A percentile compares a stretch with the other conserved stretches of the same genome.
phyloP scores from a whole-genome alignment of 2,888 invertebrate genomes.

The Cephus sareptanus region DNA sequence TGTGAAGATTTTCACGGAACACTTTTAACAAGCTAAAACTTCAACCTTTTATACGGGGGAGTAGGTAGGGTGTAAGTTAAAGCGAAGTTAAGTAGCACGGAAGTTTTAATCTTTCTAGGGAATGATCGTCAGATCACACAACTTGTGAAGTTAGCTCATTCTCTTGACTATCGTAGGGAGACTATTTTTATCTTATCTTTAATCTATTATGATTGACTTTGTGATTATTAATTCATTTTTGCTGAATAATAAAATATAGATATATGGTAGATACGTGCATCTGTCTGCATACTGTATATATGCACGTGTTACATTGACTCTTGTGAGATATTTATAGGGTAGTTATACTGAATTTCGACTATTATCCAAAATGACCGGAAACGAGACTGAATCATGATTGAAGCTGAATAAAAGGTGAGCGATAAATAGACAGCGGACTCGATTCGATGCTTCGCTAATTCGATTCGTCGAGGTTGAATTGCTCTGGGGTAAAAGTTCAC shows the following conservation, averaged over 20 bases:
- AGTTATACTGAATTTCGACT: no score
- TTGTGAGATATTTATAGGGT: no score
- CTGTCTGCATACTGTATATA: no score
- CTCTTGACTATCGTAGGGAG: not conserved
- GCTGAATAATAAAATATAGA: no score
- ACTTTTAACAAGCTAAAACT: conserved; percentile 44
- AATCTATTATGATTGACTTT: no score
- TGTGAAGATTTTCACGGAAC: conserved; percentile 37
- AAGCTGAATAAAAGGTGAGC: conserved; percentile 20
- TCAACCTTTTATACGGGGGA: conserved; percentile 30
- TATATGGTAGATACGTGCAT: no score
- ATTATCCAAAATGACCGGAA: no score
- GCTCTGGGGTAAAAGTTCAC: conserved; percentile 47
- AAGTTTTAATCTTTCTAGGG: conserved; percentile 49
- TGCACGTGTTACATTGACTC: no score
- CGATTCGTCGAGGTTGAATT: conserved; percentile 26
- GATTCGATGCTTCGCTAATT: conserved; percentile 30
- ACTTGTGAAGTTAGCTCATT: not conserved
- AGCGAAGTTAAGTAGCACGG: conserved; percentile 33
- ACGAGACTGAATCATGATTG: no score
- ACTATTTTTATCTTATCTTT: no score
- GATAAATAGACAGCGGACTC: not conserved
- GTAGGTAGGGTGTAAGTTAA: conserved; percentile 9
- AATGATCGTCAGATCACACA: conserved; percentile 42
- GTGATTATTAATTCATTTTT: no score